Conservation (phyloP, 2,888 invertebrate genomes). For the Scaptomyza reducta region DNA sequence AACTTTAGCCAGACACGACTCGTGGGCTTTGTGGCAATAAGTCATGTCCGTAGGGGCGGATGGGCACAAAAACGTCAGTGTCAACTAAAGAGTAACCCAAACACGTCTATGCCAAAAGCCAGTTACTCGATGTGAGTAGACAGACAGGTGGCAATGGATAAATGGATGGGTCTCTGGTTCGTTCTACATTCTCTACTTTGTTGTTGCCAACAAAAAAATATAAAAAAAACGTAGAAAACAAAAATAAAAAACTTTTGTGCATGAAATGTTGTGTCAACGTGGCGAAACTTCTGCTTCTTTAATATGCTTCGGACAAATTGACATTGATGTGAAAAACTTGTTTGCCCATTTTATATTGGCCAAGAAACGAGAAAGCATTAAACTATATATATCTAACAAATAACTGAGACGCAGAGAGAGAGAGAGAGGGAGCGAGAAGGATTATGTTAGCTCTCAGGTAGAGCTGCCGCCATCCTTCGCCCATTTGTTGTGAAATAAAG, state of each 20-base stretch:
- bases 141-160: constrained; percentile 37
- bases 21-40: constrained; percentile 29
- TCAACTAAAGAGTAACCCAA: constrained; percentile 59
- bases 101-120: constrained; percentile 64
- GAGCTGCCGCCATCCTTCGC: constrained; percentile 4
- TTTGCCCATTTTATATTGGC: constrained; percentile 65
- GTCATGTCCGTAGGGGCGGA: neutral
- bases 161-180: constrained; percentile 28
- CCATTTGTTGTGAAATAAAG: constrained; percentile 51
- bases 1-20: constrained; percentile 25
- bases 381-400: neutral
- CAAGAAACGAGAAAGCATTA: constrained; percentile 38
- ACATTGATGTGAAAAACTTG: constrained; percentile 81
- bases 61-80: constrained; percentile 1
- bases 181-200: constrained; percentile 10
- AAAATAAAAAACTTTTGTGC: constrained; percentile 65
- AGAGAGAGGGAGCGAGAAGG: neutral
- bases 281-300: constrained; percentile 79
- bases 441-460: constrained; percentile 28
- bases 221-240: neutral
- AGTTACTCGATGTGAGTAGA: constrained; percentile 32
- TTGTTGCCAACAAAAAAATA: constrained; percentile 28
- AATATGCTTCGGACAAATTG: constrained; percentile 82
- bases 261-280: constrained; percentile 78
- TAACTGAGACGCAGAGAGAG: constrained; percentile 10